Evolutionary conservation across 2,113 vertebrate genomes (phyloP), one percentile per base, ranked within the genome.

Genomic region (Leptobrachium ailaonicum): DNA sequence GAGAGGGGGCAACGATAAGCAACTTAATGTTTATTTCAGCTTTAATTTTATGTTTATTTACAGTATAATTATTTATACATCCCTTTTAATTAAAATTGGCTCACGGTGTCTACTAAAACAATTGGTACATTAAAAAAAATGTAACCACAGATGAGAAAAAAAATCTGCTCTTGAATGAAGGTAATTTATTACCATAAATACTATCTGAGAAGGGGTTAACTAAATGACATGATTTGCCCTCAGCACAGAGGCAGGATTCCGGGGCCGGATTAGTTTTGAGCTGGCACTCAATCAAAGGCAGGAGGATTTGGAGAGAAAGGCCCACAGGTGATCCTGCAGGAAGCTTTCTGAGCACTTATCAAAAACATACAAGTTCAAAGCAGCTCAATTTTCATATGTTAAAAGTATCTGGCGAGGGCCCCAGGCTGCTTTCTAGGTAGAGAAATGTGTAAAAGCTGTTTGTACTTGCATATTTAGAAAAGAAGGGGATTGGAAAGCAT

Each of bases 241-340:
- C 84, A 85, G 92, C 95, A 95, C 89, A 92, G 91, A 92, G 90
- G 86, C 89, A 91, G 92, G 93, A 91, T 91, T 92, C 92, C 83
- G 92, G 91, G 92, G 89, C 92, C 90, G 91, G 85, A 92, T 94
- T 92, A 92, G 92, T 95, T 98, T 94, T 94, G 94, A 93, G 94
- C 95, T 98, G 98, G 97, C 96, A 93, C 93, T 94, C 96, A 95
- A 97, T 98, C 98, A 98, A 98, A 99, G 96, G 94, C 94, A 96
- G 97, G 95, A 96, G 93, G 95, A 92, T 92, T 94, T 92, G 94
- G 94, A 95, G 95, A 97, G 95, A 93, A 90, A 93, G 93, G 94
- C 96, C 95, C 94, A 96, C 96, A 98, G 96, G 96, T 99, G 96
- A 95, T 95, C 95, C 94, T 96, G 90, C 94, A 98, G 96, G 97